These are phyloP conservation scores for Endotricha flammealis DNA, from an alignment of 2,888 invertebrate genomes.

Conservation along the genomic window DNA sequence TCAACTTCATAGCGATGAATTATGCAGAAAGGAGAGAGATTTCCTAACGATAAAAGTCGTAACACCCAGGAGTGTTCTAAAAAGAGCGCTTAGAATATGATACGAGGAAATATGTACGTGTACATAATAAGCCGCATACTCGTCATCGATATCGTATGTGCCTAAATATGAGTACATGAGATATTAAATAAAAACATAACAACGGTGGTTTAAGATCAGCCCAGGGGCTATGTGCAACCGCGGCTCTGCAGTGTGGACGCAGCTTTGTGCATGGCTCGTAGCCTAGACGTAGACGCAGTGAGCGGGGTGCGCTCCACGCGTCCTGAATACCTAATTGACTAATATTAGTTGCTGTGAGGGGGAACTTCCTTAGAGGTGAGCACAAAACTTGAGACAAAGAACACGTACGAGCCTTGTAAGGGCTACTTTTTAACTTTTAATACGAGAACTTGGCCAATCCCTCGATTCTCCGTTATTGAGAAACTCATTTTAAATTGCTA, in stretches of 20 bases:
- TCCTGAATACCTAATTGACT: conserved; percentile 76
- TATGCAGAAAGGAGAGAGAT: conserved; percentile 76
- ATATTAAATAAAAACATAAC: no score
- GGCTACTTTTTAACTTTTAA: conserved; percentile 65
- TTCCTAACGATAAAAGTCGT: conserved; percentile 73
- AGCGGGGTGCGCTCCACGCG: conserved; percentile 57
- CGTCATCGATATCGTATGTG: no score
- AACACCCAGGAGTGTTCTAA: conserved; percentile 70
- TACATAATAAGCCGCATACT: no score
- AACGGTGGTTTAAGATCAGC: no score
- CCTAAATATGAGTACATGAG: no score
- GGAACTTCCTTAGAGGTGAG: conserved; percentile 69
- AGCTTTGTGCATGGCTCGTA: conserved; percentile 25
- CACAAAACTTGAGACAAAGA: conserved; percentile 71
- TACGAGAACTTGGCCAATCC: conserved; percentile 38
- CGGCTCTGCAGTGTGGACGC: conserved; percentile 13
- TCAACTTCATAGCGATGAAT: conserved; percentile 77
- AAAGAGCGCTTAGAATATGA: conserved; percentile 63
- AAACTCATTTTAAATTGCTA: conserved; percentile 14
- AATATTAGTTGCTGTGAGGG: conserved; percentile 68
- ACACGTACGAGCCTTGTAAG: conserved; percentile 61
- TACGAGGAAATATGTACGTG: conserved; percentile 26
- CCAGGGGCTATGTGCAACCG: neutral
- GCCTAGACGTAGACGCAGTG: conserved; percentile 49
- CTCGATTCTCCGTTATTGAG: conserved; percentile 17